phyloP scores from a whole-genome alignment of 2,888 invertebrate genomes.

The Sinotaia quadrata region DNA sequence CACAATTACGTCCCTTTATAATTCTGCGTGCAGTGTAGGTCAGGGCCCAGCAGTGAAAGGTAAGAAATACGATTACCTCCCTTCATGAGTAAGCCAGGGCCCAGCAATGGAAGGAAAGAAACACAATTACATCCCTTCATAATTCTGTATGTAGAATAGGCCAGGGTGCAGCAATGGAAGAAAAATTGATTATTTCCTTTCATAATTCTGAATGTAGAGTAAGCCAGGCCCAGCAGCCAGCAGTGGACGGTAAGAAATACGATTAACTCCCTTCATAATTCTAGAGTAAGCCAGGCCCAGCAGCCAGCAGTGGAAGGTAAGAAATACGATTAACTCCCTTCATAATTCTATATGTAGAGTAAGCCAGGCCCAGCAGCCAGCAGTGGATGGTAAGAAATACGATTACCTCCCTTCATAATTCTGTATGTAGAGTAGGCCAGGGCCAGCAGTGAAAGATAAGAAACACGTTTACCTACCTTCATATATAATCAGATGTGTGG shows the following conservation, averaged over 20 bases:
- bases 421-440: too few species aligned
- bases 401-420: constrained; percentile 56
- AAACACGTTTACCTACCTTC: too few species aligned
- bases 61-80: constrained; percentile 56
- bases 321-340: constrained; percentile 61
- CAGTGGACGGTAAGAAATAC: constrained; percentile 54
- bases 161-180: too few species aligned
- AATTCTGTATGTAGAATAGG: constrained; percentile 50
- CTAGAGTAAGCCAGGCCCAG: constrained; percentile 52
- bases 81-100: constrained; percentile 55
- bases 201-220: constrained; percentile 49
- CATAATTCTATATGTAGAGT: constrained; percentile 48
- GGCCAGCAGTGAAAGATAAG: too few species aligned
- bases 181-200: too few species aligned
- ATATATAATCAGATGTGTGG: too few species aligned
- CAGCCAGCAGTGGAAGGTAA: constrained; percentile 52
- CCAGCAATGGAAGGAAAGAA: constrained; percentile 52
- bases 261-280: constrained; percentile 54
- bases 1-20: constrained; percentile 56
- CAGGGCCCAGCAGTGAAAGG: constrained; percentile 52
- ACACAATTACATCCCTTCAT: constrained; percentile 60
- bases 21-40: constrained; percentile 50
- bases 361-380: constrained; percentile 52
- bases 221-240: constrained; percentile 51
- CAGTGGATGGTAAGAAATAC: constrained; percentile 54